phyloP scores from a whole-genome alignment of 2,797 vertebrate species.

The Rhinichthys osculus region DNA sequence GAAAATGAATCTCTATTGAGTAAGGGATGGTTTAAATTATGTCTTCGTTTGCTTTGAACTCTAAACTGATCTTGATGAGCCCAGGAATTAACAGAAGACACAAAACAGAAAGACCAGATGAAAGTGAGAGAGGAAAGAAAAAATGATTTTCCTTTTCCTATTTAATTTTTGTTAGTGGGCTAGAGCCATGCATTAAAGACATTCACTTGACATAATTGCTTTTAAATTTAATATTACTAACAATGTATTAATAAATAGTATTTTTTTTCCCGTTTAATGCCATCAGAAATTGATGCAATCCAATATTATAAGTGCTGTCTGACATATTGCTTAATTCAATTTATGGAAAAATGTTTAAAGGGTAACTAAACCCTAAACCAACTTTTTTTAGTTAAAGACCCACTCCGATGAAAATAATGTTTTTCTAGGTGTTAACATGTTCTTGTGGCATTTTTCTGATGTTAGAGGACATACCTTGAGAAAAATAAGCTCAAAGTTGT shows the following conservation, averaged over 20 bases:
- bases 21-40: background rate
- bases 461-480: too few species aligned
- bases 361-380: too few species aligned
- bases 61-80: slow-evolving; percentile 27
- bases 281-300: background rate
- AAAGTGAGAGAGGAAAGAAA: background rate
- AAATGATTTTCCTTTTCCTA: background rate
- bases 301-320: background rate
- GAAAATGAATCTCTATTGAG: background rate
- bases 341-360: background rate
- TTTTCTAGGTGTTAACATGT: too few species aligned
- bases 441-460: too few species aligned
- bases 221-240: background rate
- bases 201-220: slow-evolving; percentile 13
- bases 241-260: background rate
- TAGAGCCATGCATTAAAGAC: background rate
- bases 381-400: too few species aligned
- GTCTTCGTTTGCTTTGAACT: slow-evolving; percentile 24
- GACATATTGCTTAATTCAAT: background rate
- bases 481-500: too few species aligned
- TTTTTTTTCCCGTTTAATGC: background rate
- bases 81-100: background rate
- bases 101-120: background rate
- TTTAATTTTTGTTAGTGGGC: background rate
- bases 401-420: too few species aligned